Evolutionary conservation across 2,888 invertebrate genomes (phyloP).

Genomic region (Dolichopus griseipennis): DNA sequence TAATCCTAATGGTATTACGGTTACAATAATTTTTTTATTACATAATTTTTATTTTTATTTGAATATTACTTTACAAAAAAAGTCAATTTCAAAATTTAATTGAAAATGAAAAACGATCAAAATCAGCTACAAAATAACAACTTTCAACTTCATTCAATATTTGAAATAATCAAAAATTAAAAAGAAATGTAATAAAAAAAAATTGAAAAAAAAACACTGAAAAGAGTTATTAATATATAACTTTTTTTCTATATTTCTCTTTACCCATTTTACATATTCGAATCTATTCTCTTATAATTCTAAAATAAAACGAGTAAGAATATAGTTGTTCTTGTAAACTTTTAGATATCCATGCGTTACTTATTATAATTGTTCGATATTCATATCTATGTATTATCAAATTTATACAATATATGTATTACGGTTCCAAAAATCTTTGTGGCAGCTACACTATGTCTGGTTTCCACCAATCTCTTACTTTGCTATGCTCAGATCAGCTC

Average conservation of each 20-base stretch:
- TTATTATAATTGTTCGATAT: no score
- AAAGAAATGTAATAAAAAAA: background rate
- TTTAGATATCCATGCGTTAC: no score
- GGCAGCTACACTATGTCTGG: no score
- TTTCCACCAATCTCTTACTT: no score
- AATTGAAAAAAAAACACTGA: background rate
- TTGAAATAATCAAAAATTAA: background rate
- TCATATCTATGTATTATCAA: no score
- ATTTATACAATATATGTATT: no score
- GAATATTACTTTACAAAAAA: background rate
- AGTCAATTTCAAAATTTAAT: background rate
- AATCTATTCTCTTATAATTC: background rate
- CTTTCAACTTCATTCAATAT: background rate
- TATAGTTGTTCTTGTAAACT: no score
- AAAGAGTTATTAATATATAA: background rate
- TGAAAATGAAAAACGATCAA: constrained; percentile 6
- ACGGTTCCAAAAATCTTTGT: no score
- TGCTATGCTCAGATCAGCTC: no score
- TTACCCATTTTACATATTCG: background rate
- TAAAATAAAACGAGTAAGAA: no score
- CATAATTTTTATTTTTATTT: background rate
- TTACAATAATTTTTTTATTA: no score
- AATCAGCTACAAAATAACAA: background rate
- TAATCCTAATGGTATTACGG: no score
- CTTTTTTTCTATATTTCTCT: background rate